Evolutionary conservation across 23 tunicate species (phyloP), one percentile per base, ranked within the genome.

Genomic region (Styela clava): DNA sequence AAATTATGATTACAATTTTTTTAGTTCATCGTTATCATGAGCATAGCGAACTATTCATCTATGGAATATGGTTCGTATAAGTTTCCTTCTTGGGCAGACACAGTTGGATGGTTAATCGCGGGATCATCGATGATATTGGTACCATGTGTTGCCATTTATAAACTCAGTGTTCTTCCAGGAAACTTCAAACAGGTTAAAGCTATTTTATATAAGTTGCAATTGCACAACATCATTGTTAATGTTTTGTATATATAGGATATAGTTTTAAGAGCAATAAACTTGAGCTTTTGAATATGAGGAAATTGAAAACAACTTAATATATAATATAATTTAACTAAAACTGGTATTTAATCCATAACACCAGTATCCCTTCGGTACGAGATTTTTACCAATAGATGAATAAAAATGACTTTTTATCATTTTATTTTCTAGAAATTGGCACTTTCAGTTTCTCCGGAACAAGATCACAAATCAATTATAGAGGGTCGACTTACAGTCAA

Each of bases 11-110:
- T n/a, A n/a, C n/a, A n/a, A n/a, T n/a, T n/a, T n/a, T 67, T 27
- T 29, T 24, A 67, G 71, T 67, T 67, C 71, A 67, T 67, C 16
- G 71, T 67, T 29, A 67, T 67, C 71, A 67, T 67, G 71, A 1
- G 71, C 24, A 1, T 67, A 25, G 19, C 71, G 16, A 67, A 67
- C 24, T 67, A 67, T 67, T 67, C 71, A 0, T 29, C 71, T 18
- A 67, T 67, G 71, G 71, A 27, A 29, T 25, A 25, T 67, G 71
- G 71, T 18, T 67, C 71, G 22, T 1, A 67, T 23, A 28, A 67
- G 23, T 67, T 67, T 67, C 71, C 71, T 25, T 0, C 71, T 16
- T 67, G 71, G 71, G 21, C 71, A 67, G 31, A 67, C 23, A 1
- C 31, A 28, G 31, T 28, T 67, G 71, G 71, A 67, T 67, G 71